These are phyloP conservation scores for Hippopotamus amphibius DNA, from an alignment of 2,113 vertebrate genomes.

Conservation along the genomic window DNA sequence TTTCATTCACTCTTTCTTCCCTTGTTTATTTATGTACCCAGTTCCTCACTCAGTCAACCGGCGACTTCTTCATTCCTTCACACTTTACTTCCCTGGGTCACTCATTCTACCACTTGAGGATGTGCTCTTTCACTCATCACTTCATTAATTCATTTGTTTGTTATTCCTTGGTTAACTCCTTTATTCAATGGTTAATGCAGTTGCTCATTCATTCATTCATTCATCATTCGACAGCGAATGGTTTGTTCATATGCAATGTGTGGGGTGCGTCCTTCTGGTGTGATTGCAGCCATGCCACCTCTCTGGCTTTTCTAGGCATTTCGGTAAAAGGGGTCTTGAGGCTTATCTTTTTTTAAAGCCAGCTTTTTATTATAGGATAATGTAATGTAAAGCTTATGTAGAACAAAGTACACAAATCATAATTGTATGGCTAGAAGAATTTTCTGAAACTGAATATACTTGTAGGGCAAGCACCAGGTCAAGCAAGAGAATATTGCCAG, in stretches of 20 bases:
- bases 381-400: background rate
- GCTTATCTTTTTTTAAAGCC: background rate
- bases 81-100: background rate
- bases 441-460: background rate
- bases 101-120: background rate
- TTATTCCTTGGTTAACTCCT: background rate
- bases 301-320: background rate
- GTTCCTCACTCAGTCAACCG: background rate
- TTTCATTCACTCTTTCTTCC: background rate
- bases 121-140: background rate
- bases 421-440: background rate
- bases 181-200: accelerated
- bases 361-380: background rate
- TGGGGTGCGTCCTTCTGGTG: background rate
- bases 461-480: too few relatives aligned
- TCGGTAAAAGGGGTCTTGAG: background rate
- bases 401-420: background rate
- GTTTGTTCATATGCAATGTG: background rate
- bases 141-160: background rate
- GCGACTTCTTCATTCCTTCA: background rate
- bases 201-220: background rate
- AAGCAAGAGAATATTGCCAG: background rate
- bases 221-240: background rate
- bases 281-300: background rate
- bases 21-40: background rate